A percentile compares a stretch with the other conserved stretches of the same genome.
These are phyloP conservation scores for Chinchilla lanigera DNA, from an alignment of 2,113 vertebrate species.

Conservation along the genomic window DNA sequence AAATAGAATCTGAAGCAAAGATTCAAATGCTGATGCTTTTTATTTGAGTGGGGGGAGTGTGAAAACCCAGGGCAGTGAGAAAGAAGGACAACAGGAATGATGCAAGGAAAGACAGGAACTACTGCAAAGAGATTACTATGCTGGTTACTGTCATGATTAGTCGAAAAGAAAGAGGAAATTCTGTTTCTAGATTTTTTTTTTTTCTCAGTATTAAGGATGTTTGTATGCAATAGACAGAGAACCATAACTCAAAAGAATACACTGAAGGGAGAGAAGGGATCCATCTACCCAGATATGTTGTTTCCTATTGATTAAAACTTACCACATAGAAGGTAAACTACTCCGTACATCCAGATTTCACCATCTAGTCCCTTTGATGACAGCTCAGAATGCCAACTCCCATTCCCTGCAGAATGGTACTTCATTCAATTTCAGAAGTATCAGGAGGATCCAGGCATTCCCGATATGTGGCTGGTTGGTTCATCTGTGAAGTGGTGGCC, in stretches of 20 bases:
- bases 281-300: neutral
- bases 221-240: neutral
- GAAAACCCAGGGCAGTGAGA: neutral
- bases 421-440: neutral
- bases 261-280: neutral
- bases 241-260: neutral
- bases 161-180: neutral
- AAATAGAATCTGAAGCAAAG: slow-evolving; percentile 9
- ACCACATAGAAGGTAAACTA: neutral
- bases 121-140: neutral
- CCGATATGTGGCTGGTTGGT: neutral
- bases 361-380: neutral
- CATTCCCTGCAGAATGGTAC: neutral
- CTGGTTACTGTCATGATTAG: neutral
- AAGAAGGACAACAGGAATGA: neutral
- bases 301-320: neutral
- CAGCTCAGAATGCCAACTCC: neutral
- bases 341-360: neutral
- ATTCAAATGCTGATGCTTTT: slow-evolving; percentile 19
- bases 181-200: neutral
- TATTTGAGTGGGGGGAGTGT: neutral
- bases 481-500: neutral
- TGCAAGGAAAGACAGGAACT: neutral
- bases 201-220: neutral
- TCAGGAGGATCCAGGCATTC: neutral